Evolutionary conservation across 2,113 vertebrate genomes (phyloP).

Genomic region (Cervus canadensis): DNA sequence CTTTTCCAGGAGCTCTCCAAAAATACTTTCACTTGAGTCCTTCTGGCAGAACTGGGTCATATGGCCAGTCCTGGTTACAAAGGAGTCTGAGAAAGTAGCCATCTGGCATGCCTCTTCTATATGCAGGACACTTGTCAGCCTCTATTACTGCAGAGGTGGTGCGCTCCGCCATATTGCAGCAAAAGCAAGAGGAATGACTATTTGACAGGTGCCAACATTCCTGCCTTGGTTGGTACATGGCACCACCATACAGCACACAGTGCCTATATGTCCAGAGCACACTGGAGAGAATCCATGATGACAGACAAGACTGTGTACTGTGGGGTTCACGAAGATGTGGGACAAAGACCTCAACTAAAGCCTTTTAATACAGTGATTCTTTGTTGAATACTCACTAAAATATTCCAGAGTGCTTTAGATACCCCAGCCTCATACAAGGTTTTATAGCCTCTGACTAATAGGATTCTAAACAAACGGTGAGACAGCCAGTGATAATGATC

Average conservation of each 20-base stretch:
- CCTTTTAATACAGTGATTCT: not conserved
- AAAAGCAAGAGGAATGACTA: not conserved
- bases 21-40: not conserved
- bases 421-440: not conserved
- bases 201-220: not conserved
- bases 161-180: not conserved
- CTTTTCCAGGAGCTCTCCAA: not conserved
- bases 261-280: not conserved
- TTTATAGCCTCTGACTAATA: not conserved
- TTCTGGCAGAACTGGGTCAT: not conserved
- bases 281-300: not conserved
- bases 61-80: not conserved
- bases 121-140: not conserved
- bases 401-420: not conserved
- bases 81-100: not conserved
- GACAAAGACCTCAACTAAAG: not conserved
- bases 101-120: not conserved
- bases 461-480: conserved; percentile 31
- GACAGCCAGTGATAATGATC: not conserved
- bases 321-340: not conserved
- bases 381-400: not conserved
- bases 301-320: not conserved
- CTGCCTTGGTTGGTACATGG: not conserved
- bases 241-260: not conserved
- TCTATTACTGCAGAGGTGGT: not conserved